These are phyloP conservation scores for Scaptodrosophila latifasciaeformis DNA, from an alignment of 2,888 invertebrate genomes.

Conservation along the genomic window DNA sequence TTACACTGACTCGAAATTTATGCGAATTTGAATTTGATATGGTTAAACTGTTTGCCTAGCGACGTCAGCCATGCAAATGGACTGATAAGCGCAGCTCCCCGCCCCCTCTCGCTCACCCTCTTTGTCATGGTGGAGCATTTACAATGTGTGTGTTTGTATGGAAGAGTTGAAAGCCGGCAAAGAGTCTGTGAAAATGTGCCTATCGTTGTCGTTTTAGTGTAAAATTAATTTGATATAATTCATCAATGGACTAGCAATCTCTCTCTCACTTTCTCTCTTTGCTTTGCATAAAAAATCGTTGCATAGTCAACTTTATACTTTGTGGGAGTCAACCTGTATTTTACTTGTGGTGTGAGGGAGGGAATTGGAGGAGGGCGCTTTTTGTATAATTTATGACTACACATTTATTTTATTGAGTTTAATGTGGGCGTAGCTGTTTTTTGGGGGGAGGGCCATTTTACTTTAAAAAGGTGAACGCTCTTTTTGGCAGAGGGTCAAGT, in stretches of 20 bases:
- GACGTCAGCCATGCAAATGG: constrained; percentile 58
- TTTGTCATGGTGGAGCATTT: too few species aligned
- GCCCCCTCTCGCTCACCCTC: too few species aligned
- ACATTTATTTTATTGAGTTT: constrained; percentile 65
- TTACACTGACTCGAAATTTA: too few species aligned
- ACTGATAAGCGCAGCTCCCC: constrained; percentile 41
- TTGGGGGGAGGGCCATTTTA: constrained; percentile 20
- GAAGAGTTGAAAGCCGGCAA: too few species aligned
- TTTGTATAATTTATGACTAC: constrained; percentile 57
- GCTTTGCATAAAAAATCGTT: constrained; percentile 57
- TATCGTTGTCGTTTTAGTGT: constrained; percentile 54
- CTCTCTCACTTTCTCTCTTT: constrained; percentile 32
- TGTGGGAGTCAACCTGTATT: constrained; percentile 16
- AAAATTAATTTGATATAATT: constrained; percentile 73
- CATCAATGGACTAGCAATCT: constrained; percentile 54
- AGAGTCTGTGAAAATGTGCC: too few species aligned
- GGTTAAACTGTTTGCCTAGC: constrained; percentile 62
- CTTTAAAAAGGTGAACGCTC: constrained; percentile 40
- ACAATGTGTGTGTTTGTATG: too few species aligned
- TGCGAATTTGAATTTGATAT: constrained; percentile 66
- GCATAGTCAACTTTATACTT: constrained; percentile 44
- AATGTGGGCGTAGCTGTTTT: constrained; percentile 53
- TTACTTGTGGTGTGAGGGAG: constrained; percentile 2
- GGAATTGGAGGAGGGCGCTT: constrained; percentile 29
- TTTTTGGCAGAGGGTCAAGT: constrained; percentile 10